Evolutionary conservation across 2,888 invertebrate genomes (phyloP).

Genomic region (Stegophylla sp.): DNA sequence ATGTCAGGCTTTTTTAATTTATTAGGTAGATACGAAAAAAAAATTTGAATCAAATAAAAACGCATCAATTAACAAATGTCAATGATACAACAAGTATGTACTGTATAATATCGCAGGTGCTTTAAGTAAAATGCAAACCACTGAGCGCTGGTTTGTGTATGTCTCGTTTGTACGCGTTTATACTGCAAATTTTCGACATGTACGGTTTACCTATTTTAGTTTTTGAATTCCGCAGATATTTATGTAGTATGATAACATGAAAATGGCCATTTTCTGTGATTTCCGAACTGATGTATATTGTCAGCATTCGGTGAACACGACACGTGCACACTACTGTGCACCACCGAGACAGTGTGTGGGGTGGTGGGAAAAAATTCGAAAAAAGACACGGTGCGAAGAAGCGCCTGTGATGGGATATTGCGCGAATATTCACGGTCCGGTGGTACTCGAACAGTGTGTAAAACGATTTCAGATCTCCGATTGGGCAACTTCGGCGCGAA

Average conservation of each 20-base stretch:
- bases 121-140: no score
- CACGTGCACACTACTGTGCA: background rate
- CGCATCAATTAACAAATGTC: no score
- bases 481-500: constrained; percentile 16
- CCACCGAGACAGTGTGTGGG: background rate
- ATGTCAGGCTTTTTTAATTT: no score
- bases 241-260: background rate
- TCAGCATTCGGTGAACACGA: background rate
- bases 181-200: no score
- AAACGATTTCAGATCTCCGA: constrained; percentile 28
- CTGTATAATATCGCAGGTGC: no score
- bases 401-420: constrained; percentile 18
- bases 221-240: background rate
- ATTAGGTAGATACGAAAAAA: no score
- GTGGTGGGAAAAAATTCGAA: constrained; percentile 22
- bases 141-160: no score
- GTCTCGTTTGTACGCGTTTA: no score
- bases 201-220: constrained; percentile 14
- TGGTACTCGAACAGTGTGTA: constrained; percentile 27
- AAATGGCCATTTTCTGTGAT: background rate
- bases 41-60: no score
- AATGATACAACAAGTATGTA: no score
- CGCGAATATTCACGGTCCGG: constrained; percentile 45
- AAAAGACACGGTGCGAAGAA: background rate
- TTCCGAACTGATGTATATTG: background rate